These are phyloP conservation scores for Tenebrio molitor DNA, from an alignment of 1,140 invertebrate genomes.

Conservation along the genomic window DNA sequence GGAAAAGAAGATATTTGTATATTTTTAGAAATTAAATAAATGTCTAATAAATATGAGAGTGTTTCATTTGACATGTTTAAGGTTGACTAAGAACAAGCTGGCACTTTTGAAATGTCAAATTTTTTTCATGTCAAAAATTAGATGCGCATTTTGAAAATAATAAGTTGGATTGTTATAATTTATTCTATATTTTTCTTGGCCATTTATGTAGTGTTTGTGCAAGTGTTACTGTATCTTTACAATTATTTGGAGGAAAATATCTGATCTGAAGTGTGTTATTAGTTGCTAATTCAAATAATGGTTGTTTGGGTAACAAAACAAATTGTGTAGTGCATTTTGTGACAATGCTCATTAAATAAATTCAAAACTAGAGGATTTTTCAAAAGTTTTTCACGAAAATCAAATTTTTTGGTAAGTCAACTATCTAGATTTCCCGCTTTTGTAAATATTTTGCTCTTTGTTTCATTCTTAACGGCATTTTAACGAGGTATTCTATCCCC, in stretches of 20 bases:
- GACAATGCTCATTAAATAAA: conserved; percentile 31
- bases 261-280: conserved; percentile 18
- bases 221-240: conserved; percentile 39
- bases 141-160: conserved; percentile 8
- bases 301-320: conserved; percentile 51
- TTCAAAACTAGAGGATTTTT: conserved; percentile 27
- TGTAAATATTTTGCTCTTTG: neutral
- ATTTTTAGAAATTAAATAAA: conserved; percentile 25
- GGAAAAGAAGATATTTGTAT: conserved; percentile 16
- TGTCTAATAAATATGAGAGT: too few relatives aligned
- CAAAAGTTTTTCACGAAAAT: conserved; percentile 26
- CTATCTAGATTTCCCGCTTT: neutral
- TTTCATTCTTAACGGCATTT: neutral
- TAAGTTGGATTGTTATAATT: neutral
- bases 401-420: conserved; percentile 34
- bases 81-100: too few relatives aligned
- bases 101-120: neutral
- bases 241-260: conserved; percentile 31
- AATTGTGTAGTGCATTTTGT: conserved; percentile 40
- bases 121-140: conserved; percentile 22
- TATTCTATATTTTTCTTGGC: conserved; percentile 43
- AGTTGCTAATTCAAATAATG: conserved; percentile 20
- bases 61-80: too few relatives aligned
- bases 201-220: conserved; percentile 33
- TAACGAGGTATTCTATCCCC: neutral